Evolutionary conservation across 2,797 vertebrate genomes (phyloP).

Genomic region (Peromyscus nudipes): DNA sequence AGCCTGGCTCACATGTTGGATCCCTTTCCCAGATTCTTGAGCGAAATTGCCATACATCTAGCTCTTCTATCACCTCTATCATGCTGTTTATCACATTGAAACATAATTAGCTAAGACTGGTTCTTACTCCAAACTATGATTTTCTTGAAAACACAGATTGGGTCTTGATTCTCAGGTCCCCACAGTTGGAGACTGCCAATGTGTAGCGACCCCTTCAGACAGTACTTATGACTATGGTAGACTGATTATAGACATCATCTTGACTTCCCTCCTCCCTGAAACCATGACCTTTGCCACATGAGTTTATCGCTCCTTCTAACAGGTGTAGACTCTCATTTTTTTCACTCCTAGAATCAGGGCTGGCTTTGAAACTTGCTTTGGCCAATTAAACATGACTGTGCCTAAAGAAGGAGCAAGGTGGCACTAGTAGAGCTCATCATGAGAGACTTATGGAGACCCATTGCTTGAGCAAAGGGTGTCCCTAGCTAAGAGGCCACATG

Average conservation of each 20-base stretch:
- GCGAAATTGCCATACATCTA: not conserved
- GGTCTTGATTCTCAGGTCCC: not conserved
- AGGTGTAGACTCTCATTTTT: slow-evolving; percentile 8
- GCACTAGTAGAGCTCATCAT: not conserved
- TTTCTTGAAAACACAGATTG: not conserved
- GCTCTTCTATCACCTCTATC: not conserved
- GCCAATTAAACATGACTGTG: not conserved
- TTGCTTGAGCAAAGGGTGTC: not conserved
- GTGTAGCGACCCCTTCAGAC: not conserved
- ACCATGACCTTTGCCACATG: not conserved
- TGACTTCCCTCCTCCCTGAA: not conserved
- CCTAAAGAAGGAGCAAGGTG: not conserved
- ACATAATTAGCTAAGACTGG: not conserved
- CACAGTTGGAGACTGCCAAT: not conserved
- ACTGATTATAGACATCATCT: not conserved
- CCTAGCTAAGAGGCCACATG: not conserved
- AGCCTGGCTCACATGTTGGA: not conserved
- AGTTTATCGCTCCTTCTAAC: not conserved
- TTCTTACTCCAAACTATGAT: not conserved
- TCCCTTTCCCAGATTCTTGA: not conserved
- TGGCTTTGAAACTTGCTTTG: slow-evolving; percentile 32
- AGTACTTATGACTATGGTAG: not conserved
- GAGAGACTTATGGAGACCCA: not conserved
- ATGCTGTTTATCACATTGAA: not conserved
- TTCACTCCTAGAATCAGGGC: not conserved